Percentiles rank a stretch among this genome's conserved stretches.
Conservation (phyloP, 2,113 vertebrate genomes). For the Microtus oregoni region DNA sequence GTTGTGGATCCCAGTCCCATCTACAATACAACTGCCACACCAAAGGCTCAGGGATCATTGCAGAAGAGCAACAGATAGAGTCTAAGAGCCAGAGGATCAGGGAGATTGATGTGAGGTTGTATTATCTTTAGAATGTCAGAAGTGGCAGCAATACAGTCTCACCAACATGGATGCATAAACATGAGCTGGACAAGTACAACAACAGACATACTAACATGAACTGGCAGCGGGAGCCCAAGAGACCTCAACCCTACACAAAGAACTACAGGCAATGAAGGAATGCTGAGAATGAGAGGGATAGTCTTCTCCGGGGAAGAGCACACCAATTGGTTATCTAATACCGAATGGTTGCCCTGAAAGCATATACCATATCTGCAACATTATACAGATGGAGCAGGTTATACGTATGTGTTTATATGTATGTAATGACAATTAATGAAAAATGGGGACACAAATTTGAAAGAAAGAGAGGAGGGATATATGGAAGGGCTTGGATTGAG, state of each 20-base stretch:
- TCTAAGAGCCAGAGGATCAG: neutral
- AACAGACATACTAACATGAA: neutral
- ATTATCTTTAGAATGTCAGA: neutral
- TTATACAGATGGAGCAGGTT: neutral
- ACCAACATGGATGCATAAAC: neutral
- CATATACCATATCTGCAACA: neutral
- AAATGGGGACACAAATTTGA: neutral
- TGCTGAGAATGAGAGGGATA: neutral
- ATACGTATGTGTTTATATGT: too few relatives aligned
- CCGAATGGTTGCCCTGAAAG: neutral
- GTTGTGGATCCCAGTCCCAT: neutral
- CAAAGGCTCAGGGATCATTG: neutral
- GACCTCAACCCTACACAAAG: neutral
- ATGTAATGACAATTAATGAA: neutral
- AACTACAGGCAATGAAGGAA: neutral
- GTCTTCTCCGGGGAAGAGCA: neutral
- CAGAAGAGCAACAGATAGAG: neutral
- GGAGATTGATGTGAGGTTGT: neutral
- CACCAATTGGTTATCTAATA: neutral
- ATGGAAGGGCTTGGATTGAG: neutral
- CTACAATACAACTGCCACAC: neutral
- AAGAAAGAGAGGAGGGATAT: neutral
- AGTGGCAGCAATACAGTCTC: neutral
- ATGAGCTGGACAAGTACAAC: neutral
- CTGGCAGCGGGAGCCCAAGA: neutral